Base-by-base conservation (phyloP, 1,140 invertebrate species). In the Bombus sibiricus region DNA sequence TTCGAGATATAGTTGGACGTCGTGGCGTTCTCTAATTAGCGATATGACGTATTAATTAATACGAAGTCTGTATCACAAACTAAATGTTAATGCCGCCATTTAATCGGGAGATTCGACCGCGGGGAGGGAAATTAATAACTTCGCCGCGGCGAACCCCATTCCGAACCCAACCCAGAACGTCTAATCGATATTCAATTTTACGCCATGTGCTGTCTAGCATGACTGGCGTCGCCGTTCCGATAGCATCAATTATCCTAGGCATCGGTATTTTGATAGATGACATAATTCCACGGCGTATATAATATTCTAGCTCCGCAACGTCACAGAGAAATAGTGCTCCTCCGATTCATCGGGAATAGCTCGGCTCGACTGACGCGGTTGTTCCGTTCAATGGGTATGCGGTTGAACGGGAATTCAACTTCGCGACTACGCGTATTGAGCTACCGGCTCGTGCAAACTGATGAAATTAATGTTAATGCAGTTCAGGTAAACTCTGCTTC, bases 141-240 rank as follows among this genome's bases (percentile, higher is more conserved):
- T 88, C 86, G 85, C 76, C 87, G 81, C 73, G 34, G 64, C 76
- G 71, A 83, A 72, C 86, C 83, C 83, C 89, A 68, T 90, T 84
- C 71, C 85, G 80, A 85, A 39, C 68, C 86, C 89, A 71, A 71
- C 82, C 81, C 80, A 78, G 87, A 91, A 87, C 87, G 89, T 87
- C 89, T 91, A 91, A 91, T 91, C 90, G 90, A 91, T 91, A 91
- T 91, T 91, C 90, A 91, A 91, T 91, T 91, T 91, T 91, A 90
- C 90, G 90, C 90, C 90, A 90, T 89, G 90, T 88, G 89, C 90
- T 90, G 89, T 91, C 90, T 90, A 91, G 89, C 89, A 88, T 91
- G 87, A 90, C 90, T 90, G 90, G 89, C 89, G 87, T 89, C 87
- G 85, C 79, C 87, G 85, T 89, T 89, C 85, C 89, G 90, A 91